Evolutionary conservation across 2,113 vertebrate genomes (phyloP), one percentile per base, ranked within the genome.

Genomic region (Montifringilla adamsi): DNA sequence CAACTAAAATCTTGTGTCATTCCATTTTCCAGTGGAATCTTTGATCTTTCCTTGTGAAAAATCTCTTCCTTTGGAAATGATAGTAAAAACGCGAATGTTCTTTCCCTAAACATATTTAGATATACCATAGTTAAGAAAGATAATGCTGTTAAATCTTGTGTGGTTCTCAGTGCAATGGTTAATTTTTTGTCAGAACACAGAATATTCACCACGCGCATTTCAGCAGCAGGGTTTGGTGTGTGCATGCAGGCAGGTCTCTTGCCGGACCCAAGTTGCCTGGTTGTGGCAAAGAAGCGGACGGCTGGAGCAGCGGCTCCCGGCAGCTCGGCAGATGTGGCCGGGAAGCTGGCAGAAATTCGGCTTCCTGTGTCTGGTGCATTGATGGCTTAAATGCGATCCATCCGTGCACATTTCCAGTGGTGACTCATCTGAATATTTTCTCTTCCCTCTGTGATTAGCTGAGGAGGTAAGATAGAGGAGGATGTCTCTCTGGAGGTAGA

Each of bases 211-310:
- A 0, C 11, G 39, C 15, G 2, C 19, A 0, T 52, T 92, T 86
- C 1, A 1, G 67, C 31, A 39, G 3, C 8, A 15, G 33, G 68
- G 10, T 50, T 69, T 67, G 59, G 14, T 15, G 19, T 62, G 60
- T 28, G n/a, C 10, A 0, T 6, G 26, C 0, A 3, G 72, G 33
- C 60, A 19, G 22, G 50, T 35, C n/a, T 47, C 60, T 41, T 43
- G 68, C 46, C 35, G 13, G 75, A 56, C 6, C 59, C 0, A 0
- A 15, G 4, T 1, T 27, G 47, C 10, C 49, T 47, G 52, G 37
- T 20, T 33, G 15, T 0, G 1, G 46, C 15, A 15, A 19, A 24
- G 68, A 33, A 26, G 15, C 0, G 0, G 55, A 7, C 9, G 18
- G 31, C 31, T 20, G 53, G 50, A 41, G 59, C 84, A 74, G 62